These are phyloP conservation scores for Trematomus loennbergii DNA, from an alignment of 2,113 vertebrate genomes.

Conservation along the genomic window DNA sequence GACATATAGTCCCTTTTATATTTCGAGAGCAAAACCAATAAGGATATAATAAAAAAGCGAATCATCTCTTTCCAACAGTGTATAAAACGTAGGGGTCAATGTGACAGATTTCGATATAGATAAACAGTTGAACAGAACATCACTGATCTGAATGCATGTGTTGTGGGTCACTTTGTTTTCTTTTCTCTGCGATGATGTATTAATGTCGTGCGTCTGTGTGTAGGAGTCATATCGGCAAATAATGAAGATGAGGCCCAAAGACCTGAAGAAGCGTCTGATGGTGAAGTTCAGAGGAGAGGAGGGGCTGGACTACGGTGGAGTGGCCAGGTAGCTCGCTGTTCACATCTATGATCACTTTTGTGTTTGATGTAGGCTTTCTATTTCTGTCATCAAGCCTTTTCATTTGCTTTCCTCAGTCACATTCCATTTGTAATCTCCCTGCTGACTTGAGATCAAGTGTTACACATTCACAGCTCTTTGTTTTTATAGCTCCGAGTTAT, in stretches of 20 bases:
- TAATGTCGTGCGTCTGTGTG: neutral
- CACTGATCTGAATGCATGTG: too few relatives aligned
- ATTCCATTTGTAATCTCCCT: neutral
- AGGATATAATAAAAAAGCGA: too few relatives aligned
- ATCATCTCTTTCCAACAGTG: too few relatives aligned
- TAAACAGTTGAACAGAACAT: too few relatives aligned
- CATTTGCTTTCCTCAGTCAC: neutral
- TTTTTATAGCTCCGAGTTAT: neutral
- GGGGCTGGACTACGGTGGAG: conserved; percentile 95
- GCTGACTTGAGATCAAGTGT: neutral
- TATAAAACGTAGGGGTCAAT: too few relatives aligned
- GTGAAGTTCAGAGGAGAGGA: conserved; percentile 99
- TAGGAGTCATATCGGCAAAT: conserved; percentile 98
- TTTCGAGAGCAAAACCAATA: too few relatives aligned
- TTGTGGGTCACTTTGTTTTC: neutral
- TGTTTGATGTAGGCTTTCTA: neutral
- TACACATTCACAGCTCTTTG: neutral
- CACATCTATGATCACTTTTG: neutral
- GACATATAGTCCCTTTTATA: too few relatives aligned
- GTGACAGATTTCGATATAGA: too few relatives aligned
- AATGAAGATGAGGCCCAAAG: conserved; percentile 99
- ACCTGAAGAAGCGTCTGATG: conserved; percentile 97
- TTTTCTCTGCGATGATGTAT: neutral
- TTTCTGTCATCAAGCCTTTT: neutral
- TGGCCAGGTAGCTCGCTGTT: conserved; percentile 87